Evolutionary conservation across 2,113 vertebrate species (phyloP).

Genomic region (Oreochromis aureus): DNA sequence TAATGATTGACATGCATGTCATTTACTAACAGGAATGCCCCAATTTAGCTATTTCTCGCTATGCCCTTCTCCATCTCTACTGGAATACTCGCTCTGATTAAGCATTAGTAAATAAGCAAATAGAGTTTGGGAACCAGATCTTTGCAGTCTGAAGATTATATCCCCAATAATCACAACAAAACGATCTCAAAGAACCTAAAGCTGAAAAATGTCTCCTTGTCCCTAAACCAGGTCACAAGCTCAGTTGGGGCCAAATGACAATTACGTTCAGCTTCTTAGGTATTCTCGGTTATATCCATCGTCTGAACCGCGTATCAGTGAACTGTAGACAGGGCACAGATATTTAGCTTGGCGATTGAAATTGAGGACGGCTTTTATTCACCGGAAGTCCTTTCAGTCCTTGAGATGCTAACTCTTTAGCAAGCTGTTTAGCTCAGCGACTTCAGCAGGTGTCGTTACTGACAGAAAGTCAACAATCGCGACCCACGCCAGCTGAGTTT

Average conservation of each 20-base stretch:
- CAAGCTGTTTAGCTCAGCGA: neutral
- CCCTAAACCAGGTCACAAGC: neutral
- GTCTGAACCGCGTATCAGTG: neutral
- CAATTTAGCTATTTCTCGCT: neutral
- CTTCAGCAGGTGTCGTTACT: neutral
- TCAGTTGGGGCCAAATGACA: neutral
- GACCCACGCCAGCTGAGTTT: rapidly evolving
- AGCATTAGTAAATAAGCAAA: neutral
- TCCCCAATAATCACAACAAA: neutral
- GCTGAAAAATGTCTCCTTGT: neutral
- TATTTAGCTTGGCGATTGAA: neutral
- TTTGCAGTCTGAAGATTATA: neutral
- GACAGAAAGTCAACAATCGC: neutral
- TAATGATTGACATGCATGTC: neutral
- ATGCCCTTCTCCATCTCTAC: neutral
- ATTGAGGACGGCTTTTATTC: neutral
- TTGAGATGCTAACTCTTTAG: slow-evolving; percentile 37
- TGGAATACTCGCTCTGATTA: neutral
- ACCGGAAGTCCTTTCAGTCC: slow-evolving; percentile 49
- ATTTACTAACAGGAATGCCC: neutral
- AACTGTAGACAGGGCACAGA: neutral
- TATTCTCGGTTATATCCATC: neutral
- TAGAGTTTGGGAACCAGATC: neutral
- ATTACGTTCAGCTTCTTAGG: neutral
- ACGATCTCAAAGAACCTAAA: neutral